These are phyloP conservation scores for Hapalemur alaotrensis DNA, from an alignment of 2,797 vertebrate genomes.

Conservation along the genomic window DNA sequence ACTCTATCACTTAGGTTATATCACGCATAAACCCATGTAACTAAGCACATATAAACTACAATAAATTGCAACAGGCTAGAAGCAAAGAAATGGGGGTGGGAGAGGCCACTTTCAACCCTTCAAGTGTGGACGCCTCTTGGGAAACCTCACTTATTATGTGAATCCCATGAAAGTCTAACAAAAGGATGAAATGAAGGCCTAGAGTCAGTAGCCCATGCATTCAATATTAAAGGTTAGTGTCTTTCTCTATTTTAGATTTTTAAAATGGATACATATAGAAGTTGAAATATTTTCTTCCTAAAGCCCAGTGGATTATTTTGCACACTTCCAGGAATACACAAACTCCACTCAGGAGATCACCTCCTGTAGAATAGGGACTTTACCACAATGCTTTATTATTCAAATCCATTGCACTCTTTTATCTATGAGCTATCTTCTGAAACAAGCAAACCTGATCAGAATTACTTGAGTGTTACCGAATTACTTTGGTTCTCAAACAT, in stretches of 20 bases:
- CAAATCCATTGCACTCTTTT: not conserved
- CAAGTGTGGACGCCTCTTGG: not conserved
- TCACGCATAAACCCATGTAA: not conserved
- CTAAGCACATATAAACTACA: not conserved
- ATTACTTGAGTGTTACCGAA: not conserved
- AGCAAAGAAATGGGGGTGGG: not conserved
- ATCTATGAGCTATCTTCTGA: not conserved
- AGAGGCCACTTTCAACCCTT: not conserved
- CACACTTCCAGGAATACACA: not conserved
- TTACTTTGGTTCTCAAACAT: not conserved
- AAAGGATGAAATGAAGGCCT: not conserved
- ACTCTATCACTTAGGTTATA: not conserved
- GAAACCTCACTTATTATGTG: not conserved
- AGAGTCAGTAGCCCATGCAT: not conserved
- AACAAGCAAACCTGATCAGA: not conserved
- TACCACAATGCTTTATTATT: not conserved
- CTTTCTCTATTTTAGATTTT: not conserved
- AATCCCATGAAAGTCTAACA: not conserved
- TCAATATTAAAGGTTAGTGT: not conserved
- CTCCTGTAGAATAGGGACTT: not conserved
- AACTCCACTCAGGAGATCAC: not conserved
- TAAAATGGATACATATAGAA: not conserved
- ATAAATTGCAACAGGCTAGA: not conserved
- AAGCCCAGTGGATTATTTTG: not conserved
- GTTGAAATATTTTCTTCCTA: constrained; percentile 9